These are phyloP conservation scores for Onychostruthus taczanowskii DNA, from an alignment of 2,113 vertebrate species.

Conservation along the genomic window DNA sequence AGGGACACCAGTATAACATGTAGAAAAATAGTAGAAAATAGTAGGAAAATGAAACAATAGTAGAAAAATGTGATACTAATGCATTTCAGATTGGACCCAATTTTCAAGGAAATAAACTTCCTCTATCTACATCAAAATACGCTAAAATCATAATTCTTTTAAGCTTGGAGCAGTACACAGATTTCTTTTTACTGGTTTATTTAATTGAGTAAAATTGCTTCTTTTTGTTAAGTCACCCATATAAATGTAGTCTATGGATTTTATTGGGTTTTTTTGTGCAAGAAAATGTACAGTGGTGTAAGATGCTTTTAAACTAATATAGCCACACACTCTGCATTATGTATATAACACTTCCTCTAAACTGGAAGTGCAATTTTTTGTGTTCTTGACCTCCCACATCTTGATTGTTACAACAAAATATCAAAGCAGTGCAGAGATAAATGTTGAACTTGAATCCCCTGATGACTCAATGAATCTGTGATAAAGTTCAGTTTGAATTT, in stretches of 20 bases:
- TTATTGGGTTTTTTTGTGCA: rapidly evolving
- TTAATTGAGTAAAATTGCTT: not conserved
- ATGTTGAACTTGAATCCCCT: not conserved
- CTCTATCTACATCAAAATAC: not conserved
- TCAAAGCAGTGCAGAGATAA: not conserved
- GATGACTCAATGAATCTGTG: not conserved
- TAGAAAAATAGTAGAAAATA: not conserved
- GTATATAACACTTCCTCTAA: not conserved
- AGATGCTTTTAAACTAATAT: not conserved
- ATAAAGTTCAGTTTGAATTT: not conserved
- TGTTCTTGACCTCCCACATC: not conserved
- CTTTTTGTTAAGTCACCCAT: not conserved
- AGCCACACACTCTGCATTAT: not conserved
- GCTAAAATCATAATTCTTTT: not conserved
- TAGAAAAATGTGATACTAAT: not conserved
- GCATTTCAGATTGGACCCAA: not conserved
- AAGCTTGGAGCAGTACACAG: not conserved
- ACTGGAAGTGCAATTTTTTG: not conserved
- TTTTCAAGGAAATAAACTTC: not conserved
- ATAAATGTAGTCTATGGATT: not conserved
- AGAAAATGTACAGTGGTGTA: not conserved
- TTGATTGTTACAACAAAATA: not conserved
- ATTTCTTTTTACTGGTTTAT: not conserved
- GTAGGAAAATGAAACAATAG: not conserved
- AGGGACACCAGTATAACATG: not conserved